phyloP scores from a whole-genome alignment of 2,797 vertebrate species.

The Brachyrhaphis roseni region DNA sequence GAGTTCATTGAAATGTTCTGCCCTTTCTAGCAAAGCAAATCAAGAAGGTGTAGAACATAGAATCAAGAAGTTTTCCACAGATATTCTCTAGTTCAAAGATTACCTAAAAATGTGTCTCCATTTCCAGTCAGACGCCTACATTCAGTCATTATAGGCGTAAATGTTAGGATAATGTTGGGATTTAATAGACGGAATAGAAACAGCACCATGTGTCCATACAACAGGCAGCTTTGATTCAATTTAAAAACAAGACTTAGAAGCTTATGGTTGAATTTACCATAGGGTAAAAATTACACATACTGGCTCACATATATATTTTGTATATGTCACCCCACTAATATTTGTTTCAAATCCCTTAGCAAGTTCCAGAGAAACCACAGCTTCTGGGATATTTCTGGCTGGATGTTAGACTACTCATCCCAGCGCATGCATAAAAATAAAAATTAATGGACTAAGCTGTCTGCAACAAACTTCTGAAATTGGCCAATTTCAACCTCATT shows the following conservation, averaged over 20 bases:
- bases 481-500: not conserved
- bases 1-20: not conserved
- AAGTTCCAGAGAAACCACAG: not conserved
- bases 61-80: not conserved
- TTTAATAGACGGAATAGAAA: not conserved
- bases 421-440: not conserved
- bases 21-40: not conserved
- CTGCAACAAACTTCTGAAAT: not conserved
- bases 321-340: not conserved
- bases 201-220: not conserved
- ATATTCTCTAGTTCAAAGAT: conserved; percentile 4
- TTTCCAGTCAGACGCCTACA: not conserved
- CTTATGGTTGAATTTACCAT: not conserved
- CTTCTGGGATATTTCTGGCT: not conserved
- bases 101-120: not conserved
- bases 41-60: not conserved
- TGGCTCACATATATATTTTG: not conserved
- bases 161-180: not conserved
- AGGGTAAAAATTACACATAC: not conserved
- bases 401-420: not conserved
- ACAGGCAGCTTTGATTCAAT: not conserved
- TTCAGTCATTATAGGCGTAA: not conserved
- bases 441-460: not conserved
- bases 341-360: not conserved
- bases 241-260: not conserved